Conservation (phyloP, 2,113 vertebrate genomes). For the Scolopax mira region DNA sequence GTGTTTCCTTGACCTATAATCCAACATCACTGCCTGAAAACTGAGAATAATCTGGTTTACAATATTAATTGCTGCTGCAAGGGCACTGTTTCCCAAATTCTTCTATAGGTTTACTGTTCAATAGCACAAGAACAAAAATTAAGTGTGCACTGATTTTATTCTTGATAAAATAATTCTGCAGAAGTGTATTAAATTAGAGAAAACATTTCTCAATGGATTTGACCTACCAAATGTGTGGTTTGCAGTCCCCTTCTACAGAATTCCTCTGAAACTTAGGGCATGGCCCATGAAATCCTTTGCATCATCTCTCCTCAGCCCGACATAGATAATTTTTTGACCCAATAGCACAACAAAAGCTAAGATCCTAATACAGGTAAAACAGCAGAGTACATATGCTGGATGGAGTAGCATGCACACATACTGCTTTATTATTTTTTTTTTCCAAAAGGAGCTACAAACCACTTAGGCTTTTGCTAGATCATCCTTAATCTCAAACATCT, state of each 20-base stretch:
- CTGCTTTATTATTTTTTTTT: not conserved
- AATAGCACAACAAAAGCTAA: not conserved
- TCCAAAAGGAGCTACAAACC: not conserved
- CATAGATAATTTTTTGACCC: not conserved
- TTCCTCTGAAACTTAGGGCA: not conserved
- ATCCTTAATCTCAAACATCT: not conserved
- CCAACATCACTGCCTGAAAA: not conserved
- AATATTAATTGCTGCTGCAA: not conserved
- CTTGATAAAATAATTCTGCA: not conserved
- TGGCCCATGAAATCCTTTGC: not conserved
- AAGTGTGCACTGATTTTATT: constrained; percentile 23
- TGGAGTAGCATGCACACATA: not conserved
- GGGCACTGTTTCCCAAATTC: not conserved
- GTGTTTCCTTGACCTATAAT: not conserved
- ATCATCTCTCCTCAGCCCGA: not conserved
- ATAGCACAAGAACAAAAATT: constrained; percentile 28
- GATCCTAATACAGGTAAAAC: not conserved
- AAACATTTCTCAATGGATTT: not conserved
- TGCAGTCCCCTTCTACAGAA: not conserved
- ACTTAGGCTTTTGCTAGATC: not conserved
- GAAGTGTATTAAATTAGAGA: not conserved
- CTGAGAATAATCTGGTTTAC: not conserved
- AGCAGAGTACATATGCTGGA: not conserved
- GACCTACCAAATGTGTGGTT: not conserved
- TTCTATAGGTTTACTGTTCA: constrained; percentile 2